phyloP scores from a whole-genome alignment of 2,113 vertebrate species.

The Lamprologus lemairii region DNA sequence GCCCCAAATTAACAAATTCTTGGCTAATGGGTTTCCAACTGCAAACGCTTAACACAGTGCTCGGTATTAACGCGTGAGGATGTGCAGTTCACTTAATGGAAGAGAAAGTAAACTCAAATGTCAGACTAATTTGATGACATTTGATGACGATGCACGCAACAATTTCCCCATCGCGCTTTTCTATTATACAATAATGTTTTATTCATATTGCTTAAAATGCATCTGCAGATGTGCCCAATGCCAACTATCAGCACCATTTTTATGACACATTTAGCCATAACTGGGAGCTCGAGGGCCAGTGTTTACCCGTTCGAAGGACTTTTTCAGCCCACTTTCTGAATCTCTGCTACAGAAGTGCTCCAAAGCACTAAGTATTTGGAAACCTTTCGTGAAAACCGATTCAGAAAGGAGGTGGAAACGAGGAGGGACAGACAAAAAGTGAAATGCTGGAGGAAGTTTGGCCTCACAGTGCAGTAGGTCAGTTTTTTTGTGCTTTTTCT shows the following conservation, averaged over 20 bases:
- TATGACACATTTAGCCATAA: background rate
- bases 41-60: background rate
- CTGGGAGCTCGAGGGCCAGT: background rate
- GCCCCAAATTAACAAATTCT: background rate
- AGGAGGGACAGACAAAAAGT: background rate
- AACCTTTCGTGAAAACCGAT: background rate
- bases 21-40: background rate
- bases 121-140: slow-evolving; percentile 35
- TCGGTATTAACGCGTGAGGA: background rate
- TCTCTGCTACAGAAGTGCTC: background rate
- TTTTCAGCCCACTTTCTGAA: background rate
- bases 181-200: background rate
- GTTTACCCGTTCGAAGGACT: fast-evolving
- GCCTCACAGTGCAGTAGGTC: background rate
- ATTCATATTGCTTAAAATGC: background rate
- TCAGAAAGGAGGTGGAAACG: background rate
- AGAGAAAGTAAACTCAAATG: slow-evolving; percentile 6
- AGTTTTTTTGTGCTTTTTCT: background rate
- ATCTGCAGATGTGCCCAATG: background rate
- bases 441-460: background rate
- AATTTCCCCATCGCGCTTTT: background rate
- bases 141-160: background rate
- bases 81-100: background rate
- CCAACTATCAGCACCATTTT: background rate
- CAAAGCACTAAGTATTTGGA: background rate